Evolutionary conservation across 2,797 vertebrate species (phyloP).

Genomic region (Poeciliopsis presidionis): DNA sequence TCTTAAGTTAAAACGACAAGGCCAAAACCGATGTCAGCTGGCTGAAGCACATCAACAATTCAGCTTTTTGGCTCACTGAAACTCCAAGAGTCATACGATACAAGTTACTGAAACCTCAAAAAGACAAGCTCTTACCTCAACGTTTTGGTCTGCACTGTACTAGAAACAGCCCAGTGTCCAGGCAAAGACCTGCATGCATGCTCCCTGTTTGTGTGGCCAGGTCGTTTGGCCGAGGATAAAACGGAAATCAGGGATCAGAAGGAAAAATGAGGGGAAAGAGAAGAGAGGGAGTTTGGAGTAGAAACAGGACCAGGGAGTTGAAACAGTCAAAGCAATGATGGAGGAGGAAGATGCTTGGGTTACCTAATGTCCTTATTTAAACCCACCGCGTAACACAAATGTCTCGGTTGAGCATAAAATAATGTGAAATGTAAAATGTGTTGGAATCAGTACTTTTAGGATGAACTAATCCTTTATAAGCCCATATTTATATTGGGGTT

Average conservation of each 20-base stretch:
- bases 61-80: background rate
- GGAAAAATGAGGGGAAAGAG: conserved; percentile 3
- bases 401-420: background rate
- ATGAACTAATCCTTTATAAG: background rate
- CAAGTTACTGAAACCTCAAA: background rate
- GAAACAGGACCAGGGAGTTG: conserved; percentile 18
- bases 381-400: background rate
- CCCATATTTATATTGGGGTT: too few relatives aligned
- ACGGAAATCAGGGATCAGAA: conserved; percentile 38
- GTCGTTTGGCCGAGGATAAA: conserved; percentile 57
- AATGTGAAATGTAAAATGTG: background rate
- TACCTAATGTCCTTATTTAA: background rate
- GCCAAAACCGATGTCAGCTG: conserved; percentile 18
- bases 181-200: background rate
- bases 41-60: background rate
- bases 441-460: background rate
- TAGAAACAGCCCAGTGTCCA: background rate
- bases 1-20: conserved; percentile 7
- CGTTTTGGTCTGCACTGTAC: background rate
- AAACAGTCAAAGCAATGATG: conserved; percentile 13
- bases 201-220: conserved; percentile 49
- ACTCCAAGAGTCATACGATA: background rate
- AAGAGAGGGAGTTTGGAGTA: conserved; percentile 24
- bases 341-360: conserved; percentile 3
- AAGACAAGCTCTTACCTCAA: background rate